Base-by-base conservation (phyloP, 2,797 vertebrate genomes). In the Orientallactaga sibirica region DNA sequence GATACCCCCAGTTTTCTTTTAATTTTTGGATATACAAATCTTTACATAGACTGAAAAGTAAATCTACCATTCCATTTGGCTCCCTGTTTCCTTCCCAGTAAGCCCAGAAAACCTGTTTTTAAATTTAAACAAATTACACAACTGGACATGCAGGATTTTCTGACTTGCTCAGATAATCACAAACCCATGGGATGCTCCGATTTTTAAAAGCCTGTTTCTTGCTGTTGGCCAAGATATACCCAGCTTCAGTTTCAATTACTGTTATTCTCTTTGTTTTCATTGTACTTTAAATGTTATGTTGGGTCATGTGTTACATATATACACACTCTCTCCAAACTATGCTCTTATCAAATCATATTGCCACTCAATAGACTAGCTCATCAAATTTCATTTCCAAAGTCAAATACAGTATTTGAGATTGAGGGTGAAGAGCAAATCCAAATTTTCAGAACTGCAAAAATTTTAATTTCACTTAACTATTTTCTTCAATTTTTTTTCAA, bases 401-500 rank as follows among this genome's bases (percentile, higher is more conserved):
- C 66, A 81, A 81, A 89, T 43, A 18, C 3, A 81, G 15, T 83
- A 67, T 80, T 74, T 16, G 6, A 20, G 24, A 20, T 5, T 4
- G 5, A 41, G 3, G 0, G 25, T 15, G 66, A 29, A 41, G 20
- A 8, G 19, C 9, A 25, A 16, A 41, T 29, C 3, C 19, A 86
- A 70, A 78, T 80, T 29, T 76, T 88, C 24, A 76, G 3, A 78
- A 5, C 11, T 52, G 10, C 58, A 85, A 68, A 82, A 33, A 25
- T 41, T 76, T 91, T 16, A 75, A 82, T n/a, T 84, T 85, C 79
- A 88, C 48, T 85, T 64, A 73, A 78, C 68, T 83, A 27, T 68
- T 89, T 43, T 90, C 62, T 71, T 33, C 48, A 62, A 48, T 58
- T 58, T 58, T 75, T 61, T 75, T 61, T 67, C 37, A 70, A 66